These are phyloP conservation scores for Oryzias javanicus DNA, from an alignment of 2,113 vertebrate genomes.

Conservation along the genomic window DNA sequence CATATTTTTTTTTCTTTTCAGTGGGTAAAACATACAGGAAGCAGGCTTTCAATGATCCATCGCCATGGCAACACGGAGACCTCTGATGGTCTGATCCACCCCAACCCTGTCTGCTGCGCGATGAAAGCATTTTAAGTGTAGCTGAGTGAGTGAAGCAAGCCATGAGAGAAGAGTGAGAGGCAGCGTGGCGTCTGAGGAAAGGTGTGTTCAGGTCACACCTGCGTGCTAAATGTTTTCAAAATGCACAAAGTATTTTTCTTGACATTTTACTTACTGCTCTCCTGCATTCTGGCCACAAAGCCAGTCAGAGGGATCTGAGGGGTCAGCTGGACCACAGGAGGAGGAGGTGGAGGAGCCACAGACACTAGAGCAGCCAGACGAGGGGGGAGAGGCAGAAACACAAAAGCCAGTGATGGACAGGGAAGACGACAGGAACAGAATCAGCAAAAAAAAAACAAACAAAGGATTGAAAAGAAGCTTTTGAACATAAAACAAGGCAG, in stretches of 20 bases:
- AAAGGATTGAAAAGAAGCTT: constrained; percentile 29
- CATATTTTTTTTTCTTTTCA: constrained; percentile 37
- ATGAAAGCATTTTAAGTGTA: constrained; percentile 31
- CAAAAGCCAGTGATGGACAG: constrained; percentile 26
- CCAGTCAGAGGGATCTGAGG: constrained; percentile 99
- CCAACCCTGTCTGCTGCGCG: constrained; percentile 1
- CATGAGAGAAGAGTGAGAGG: constrained; percentile 14
- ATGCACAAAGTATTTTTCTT: background rate
- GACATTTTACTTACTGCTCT: constrained; percentile 94
- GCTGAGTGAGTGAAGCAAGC: constrained; percentile 40
- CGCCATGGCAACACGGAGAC: constrained; percentile 63
- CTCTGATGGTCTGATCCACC: constrained; percentile 17
- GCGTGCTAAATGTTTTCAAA: background rate
- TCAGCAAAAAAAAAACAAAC: background rate
- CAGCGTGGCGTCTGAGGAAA: background rate
- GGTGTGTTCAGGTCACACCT: background rate
- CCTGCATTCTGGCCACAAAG: constrained; percentile 99
- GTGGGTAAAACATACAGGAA: constrained; percentile 19
- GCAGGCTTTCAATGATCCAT: constrained; percentile 30
- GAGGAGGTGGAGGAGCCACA: constrained; percentile 94
- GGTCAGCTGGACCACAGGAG: constrained; percentile 98
- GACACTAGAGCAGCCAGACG: constrained; percentile 85
- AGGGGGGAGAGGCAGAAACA: constrained; percentile 26
- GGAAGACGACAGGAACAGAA: constrained; percentile 6
- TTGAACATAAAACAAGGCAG: constrained; percentile 31